Base-by-base conservation (phyloP, 2,113 vertebrate species). In the Bufo gargarizans region DNA sequence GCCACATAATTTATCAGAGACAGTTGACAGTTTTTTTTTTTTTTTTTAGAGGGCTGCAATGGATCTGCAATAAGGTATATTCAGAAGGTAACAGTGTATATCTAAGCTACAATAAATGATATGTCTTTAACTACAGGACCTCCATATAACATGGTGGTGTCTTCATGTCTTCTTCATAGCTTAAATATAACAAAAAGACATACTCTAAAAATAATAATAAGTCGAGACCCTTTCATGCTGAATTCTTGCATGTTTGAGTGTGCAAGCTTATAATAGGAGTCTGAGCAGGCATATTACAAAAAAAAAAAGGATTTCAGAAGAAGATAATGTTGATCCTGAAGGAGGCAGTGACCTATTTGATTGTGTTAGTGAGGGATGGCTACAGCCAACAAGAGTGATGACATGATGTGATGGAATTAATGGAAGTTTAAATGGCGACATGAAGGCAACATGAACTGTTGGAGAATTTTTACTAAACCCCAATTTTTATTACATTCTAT, bases 1-100 rank as follows among this genome's bases (percentile, higher is more conserved):
- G 45, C 47, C 69, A 78, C 72, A 78, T 84, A 89, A 89, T 89
- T 89, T 74, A 89, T 89, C 82, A 69, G 3, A 84, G 56, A 61
- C 6, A 47, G 76, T 84, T 89, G 81, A 89, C 87, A 84, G 71
- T 16, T 84, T 89, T 74, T 81, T 78, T 84, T 89, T 74, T 81
- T 78, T 33, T 33, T 33, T 16, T 33, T 43, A 72, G 77, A 59
- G 6, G 56, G 5, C 12, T 82, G 22, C 78, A 88, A 58, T 72
- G 63, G 63, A 82, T 87, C 33, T 33, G 33, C 59, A 20, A 71
- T 59, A 47, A 87, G 19, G 43, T 22, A 76, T 82, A 45, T 82
- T 61, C 45, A 78, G 20, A 78, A 53, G 2, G 45, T 11, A 78
- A 50, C 85, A 65, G 55, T 45, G 20, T 78, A 13, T 77, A 58